Conservation (phyloP, 1,140 invertebrate species). For the Rhopalosiphum padi region DNA sequence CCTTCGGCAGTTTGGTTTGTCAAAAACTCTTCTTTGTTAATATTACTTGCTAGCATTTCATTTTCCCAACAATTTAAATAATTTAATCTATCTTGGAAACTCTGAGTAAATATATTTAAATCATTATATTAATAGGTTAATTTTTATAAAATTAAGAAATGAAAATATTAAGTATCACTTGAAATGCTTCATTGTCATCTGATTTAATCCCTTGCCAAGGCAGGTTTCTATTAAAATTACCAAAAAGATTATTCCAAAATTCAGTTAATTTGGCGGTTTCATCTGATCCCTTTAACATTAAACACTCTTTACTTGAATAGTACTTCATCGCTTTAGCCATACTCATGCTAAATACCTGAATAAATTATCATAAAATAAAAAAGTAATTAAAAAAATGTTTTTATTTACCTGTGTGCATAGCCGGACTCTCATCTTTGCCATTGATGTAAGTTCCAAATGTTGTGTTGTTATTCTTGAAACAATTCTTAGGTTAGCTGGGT, state of each 20-base stretch:
- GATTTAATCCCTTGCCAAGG: not conserved
- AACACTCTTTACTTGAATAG: not conserved
- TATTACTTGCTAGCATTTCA: not conserved
- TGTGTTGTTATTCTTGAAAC: not conserved
- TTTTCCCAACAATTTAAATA: constrained; percentile 1
- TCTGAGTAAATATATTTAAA: not conserved
- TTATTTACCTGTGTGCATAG: not conserved
- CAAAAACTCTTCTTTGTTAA: not conserved
- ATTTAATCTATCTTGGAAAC: not conserved
- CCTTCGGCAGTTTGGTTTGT: not conserved
- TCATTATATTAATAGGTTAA: not conserved
- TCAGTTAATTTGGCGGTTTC: not conserved
- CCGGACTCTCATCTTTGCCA: not conserved
- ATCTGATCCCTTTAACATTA: not conserved
- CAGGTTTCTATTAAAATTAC: not conserved
- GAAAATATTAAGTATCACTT: not conserved
- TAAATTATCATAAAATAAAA: not conserved
- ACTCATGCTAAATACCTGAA: not conserved
- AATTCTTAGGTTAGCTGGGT: not conserved
- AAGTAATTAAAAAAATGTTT: not conserved
- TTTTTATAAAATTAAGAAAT: not conserved
- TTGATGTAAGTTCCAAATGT: not conserved
- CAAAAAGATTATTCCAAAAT: not conserved
- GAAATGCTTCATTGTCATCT: not conserved
- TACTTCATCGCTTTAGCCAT: not conserved